Evolutionary conservation across 2,888 invertebrate species (phyloP), one percentile per base, ranked within the genome.

Genomic region (Chalcosyrphus nemorum): DNA sequence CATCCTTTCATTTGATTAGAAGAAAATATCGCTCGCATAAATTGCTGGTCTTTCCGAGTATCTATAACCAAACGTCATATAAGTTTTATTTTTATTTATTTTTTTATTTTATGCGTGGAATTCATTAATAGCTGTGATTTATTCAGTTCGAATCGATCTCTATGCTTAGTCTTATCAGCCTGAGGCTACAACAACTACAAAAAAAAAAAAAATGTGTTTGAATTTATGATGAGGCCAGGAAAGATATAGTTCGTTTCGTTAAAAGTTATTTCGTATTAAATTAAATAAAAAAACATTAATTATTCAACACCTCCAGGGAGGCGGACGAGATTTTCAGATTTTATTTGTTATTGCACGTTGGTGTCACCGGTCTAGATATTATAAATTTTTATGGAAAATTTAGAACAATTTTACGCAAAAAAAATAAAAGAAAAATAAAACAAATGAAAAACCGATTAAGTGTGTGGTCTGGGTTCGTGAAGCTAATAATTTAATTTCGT

Each of bases 261-360:
- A 54, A 65, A 72, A 76, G 54, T 66, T 77, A 50, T 66, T 77
- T 57, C 61, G 54, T 66, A 71, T 81, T 81, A 70, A 81, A 70
- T 81, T 71, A 65, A 76, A 19, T 41, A 15, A 41, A 47, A 21
- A 45, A 27, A 29, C 72, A 82, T 77, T 68, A 78, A 82, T 82
- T 78, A 82, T 77, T 81, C 76, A 71, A 66, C 63, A 57, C 50
- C 52, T 71, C 71, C 43, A n/a, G 54, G 17, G 65, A 50, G 59
- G 61, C 45, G 17, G 65, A 50, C 52, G 61, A 41, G 61, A 41
- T 45, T 71, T 50, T 29, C 15, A 54, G 54, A 24, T 15, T 41
- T 17, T 41, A 21, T 43, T n/a, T n/a, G n/a, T n/a, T n/a, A n/a
- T 13, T 35, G 5, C 6, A 9, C 15, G 24, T 24, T 24, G 32